Base-by-base conservation (phyloP, 2,888 invertebrate species). In the Hemicrepidius hirtus region DNA sequence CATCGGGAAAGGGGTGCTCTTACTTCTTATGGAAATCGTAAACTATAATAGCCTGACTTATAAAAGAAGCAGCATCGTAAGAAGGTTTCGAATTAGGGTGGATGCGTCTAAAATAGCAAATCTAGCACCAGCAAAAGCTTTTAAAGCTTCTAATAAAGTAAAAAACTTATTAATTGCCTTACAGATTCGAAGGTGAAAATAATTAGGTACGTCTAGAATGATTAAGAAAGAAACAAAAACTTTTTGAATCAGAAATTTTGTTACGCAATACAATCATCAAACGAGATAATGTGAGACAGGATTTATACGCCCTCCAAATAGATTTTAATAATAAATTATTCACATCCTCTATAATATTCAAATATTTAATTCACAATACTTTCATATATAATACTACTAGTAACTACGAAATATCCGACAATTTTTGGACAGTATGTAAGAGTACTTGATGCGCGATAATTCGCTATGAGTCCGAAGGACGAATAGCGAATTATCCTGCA, bases 21-120 rank as follows among this genome's bases (percentile, higher is more conserved):
- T 21, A 59, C 44, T 67, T 67, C 67, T 67, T 67, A 67, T 67
- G 67, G 67, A 67, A 67, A 67, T 67, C 67, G 59, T 57, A 57
- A 67, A 67, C 67, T 59, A 67, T 67, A 67, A 67, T 67, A 67
- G 59, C 20, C 57, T 5, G 28, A 59, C 57, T 67, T 59, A 67
- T 67, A 59, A 67, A 67, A 41, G 57, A 24, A 59, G 35, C 44
- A 28, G 28, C 41, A 21, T 41, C 32, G 41, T 44, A 53, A 49
- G 46, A 59, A 35, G 44, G 28, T 32, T 46, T 32, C 12, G 32
- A 41, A 24, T 67, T 32, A 32, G 41, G 59, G 67, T 46, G 41
- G 67, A 28, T 21, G 57, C 18, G 9, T 24, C 2, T 40, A 41
- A 60, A 60, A 53, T 53, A 13, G 46, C 32, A 63, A 46, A 63